Percentiles rank a stretch among this genome's conserved stretches.
Conservation (phyloP, 2,113 vertebrate species). For the Zosterops pallidus region DNA sequence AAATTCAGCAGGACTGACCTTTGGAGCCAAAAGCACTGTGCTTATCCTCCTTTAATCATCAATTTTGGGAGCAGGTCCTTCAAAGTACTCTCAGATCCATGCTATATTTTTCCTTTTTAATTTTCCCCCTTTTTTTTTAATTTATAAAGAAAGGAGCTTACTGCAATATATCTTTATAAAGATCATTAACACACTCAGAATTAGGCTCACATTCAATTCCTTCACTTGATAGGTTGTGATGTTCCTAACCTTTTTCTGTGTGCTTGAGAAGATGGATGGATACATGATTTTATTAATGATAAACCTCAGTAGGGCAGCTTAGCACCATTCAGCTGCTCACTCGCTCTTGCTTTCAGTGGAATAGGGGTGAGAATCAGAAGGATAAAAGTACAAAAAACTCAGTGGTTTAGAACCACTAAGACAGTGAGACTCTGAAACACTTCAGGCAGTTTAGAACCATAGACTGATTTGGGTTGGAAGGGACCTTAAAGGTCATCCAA, state of each 20-base stretch:
- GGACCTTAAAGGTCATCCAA: not conserved
- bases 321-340: not conserved
- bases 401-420: not conserved
- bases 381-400: not conserved
- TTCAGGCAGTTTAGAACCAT: not conserved
- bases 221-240: not conserved
- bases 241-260: not conserved
- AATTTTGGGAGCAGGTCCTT: not conserved
- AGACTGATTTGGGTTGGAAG: not conserved
- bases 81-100: not conserved
- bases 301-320: not conserved
- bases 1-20: slow-evolving; percentile 21
- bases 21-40: not conserved
- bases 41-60: slow-evolving; percentile 13
- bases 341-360: not conserved
- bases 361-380: not conserved
- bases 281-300: not conserved
- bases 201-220: not conserved
- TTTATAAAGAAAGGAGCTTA: not conserved
- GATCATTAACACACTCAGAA: not conserved
- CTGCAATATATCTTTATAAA: not conserved
- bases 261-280: not conserved
- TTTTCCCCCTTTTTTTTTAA: not conserved
- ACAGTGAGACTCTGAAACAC: too few species aligned
- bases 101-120: not conserved